Evolutionary conservation across 2,113 vertebrate genomes (phyloP).

Genomic region (Eleginops maclovinus): DNA sequence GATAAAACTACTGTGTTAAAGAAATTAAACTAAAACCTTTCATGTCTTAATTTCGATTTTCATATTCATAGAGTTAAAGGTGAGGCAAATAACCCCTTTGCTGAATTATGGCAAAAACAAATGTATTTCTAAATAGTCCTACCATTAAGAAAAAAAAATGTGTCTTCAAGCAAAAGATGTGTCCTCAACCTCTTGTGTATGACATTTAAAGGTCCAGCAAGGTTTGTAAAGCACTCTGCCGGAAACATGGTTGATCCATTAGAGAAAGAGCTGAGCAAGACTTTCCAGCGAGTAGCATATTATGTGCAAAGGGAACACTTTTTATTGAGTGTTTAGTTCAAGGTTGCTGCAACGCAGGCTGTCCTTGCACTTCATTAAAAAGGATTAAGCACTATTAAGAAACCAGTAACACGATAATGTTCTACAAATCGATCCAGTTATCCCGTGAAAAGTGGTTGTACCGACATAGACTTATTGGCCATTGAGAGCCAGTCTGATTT

Average conservation of each 20-base stretch:
- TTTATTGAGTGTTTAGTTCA: constrained; percentile 3
- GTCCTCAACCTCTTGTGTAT: constrained; percentile 4
- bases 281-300: not conserved
- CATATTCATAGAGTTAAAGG: constrained; percentile 5
- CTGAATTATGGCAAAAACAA: not conserved
- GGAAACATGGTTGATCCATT: not conserved
- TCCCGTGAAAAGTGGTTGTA: not conserved
- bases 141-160: not conserved
- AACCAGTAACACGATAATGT: not conserved
- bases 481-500: too few relatives aligned
- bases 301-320: not conserved
- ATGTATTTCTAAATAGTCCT: constrained; percentile 8
- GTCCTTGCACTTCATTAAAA: not conserved
- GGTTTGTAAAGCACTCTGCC: not conserved
- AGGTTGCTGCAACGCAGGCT: not conserved
- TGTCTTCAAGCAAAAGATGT: not conserved
- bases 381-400: not conserved
- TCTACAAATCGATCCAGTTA: constrained; percentile 1
- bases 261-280: constrained; percentile 22
- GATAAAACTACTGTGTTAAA: too few relatives aligned
- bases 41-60: not conserved
- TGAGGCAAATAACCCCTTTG: not conserved
- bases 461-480: constrained; percentile 6
- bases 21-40: not conserved
- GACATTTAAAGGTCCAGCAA: constrained; percentile 28